Conservation (phyloP, 2,888 invertebrate genomes). For the Tenthredo notha region DNA sequence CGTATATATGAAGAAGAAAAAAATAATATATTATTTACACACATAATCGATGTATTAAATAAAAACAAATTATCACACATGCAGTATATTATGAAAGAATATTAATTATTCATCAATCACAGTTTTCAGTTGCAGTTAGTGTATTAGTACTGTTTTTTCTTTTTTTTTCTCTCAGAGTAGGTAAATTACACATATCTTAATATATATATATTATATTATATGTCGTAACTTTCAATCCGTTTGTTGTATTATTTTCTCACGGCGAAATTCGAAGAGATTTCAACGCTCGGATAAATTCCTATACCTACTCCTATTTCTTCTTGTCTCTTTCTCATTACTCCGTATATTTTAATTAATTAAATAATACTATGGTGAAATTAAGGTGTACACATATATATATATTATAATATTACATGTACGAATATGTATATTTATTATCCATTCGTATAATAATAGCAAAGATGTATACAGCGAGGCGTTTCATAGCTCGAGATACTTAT, state of each 20-base stretch:
- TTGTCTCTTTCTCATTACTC: slow-evolving; percentile 7
- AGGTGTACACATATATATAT: neutral
- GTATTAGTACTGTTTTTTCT: neutral
- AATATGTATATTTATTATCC: neutral
- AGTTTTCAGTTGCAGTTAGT: too few species aligned
- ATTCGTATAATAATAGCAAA: neutral
- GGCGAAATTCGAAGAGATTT: slow-evolving; percentile 19
- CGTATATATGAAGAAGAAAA: neutral
- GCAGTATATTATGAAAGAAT: neutral
- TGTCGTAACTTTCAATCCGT: slow-evolving; percentile 1
- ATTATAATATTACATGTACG: neutral
- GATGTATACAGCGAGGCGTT: neutral
- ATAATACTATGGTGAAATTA: neutral
- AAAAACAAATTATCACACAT: too few species aligned
- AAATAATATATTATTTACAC: too few species aligned
- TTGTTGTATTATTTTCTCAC: slow-evolving; percentile 18
- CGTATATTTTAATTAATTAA: slow-evolving; percentile 14
- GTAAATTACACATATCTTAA: neutral
- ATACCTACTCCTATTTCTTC: too few species aligned
- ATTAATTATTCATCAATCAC: too few species aligned
- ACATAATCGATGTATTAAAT: too few species aligned
- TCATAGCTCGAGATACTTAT: neutral
- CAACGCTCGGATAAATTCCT: slow-evolving; percentile 32
- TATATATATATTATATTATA: neutral
- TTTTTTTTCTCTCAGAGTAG: neutral